Conservation (phyloP, 2,113 vertebrate genomes). For the Triplophysa siluroides region DNA sequence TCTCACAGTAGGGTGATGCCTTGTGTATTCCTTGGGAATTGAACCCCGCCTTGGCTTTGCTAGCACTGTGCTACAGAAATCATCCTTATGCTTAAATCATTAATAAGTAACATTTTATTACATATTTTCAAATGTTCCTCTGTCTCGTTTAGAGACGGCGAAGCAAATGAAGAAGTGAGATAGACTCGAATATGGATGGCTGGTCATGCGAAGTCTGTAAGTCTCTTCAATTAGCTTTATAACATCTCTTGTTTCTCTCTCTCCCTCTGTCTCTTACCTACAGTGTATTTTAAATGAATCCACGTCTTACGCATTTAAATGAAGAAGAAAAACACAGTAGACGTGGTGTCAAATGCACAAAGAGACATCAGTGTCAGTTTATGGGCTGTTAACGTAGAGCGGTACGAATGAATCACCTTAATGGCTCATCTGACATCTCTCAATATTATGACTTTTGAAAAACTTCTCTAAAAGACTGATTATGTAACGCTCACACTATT, state of each 20-base stretch:
- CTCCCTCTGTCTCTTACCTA: background rate
- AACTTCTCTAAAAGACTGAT: slow-evolving; percentile 78
- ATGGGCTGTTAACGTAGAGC: slow-evolving; percentile 78
- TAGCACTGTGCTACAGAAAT: no score
- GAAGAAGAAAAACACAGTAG: slow-evolving; percentile 75
- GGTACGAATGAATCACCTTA: slow-evolving; percentile 81
- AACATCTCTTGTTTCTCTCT: background rate
- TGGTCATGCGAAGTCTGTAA: background rate
- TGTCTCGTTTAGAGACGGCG: background rate
- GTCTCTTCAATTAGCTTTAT: background rate
- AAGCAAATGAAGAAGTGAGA: background rate
- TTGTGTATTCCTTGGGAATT: no score
- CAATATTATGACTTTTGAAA: slow-evolving; percentile 80
- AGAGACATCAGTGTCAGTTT: slow-evolving; percentile 74
- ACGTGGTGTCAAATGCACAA: slow-evolving; percentile 73
- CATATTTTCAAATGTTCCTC: background rate
- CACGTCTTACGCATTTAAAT: slow-evolving; percentile 76
- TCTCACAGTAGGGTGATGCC: no score
- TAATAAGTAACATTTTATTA: slow-evolving; percentile 11
- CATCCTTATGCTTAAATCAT: background rate
- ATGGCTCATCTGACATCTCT: slow-evolving; percentile 80
- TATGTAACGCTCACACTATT: slow-evolving; percentile 77
- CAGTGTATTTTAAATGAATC: slow-evolving; percentile 72
- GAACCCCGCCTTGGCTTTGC: no score
- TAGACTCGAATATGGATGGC: background rate